These are phyloP conservation scores for Muscidifurax raptorellus DNA, from an alignment of 1,140 invertebrate genomes.

Conservation along the genomic window DNA sequence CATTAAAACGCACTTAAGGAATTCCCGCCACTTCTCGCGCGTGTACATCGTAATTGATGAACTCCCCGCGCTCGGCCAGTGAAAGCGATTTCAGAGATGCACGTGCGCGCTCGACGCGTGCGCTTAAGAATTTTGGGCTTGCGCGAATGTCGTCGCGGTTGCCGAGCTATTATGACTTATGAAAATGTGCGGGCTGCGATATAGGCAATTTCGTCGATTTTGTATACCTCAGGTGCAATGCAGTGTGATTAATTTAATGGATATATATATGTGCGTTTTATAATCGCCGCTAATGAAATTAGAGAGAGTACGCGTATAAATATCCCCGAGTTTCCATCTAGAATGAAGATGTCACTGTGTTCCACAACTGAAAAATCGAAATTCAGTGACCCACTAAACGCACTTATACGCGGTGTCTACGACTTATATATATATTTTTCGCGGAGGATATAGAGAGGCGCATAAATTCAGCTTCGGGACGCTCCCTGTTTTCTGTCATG, in stretches of 20 bases:
- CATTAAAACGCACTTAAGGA: constrained; percentile 27
- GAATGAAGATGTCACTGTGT: not conserved
- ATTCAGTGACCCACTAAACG: not conserved
- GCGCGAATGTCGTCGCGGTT: not conserved
- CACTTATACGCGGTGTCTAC: not conserved
- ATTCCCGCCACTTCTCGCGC: not conserved
- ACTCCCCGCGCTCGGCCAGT: constrained; percentile 12
- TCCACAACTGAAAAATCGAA: too few relatives aligned
- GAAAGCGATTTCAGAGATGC: constrained; percentile 25
- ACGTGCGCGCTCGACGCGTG: not conserved
- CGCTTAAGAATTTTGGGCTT: not conserved
- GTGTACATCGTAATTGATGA: constrained; percentile 31
- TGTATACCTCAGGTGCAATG: too few relatives aligned
- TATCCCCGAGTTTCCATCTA: too few relatives aligned
- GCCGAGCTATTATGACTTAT: too few relatives aligned
- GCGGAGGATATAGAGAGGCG: constrained; percentile 14
- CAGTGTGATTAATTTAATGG: too few relatives aligned
- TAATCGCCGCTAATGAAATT: too few relatives aligned
- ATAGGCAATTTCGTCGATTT: not conserved
- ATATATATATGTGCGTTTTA: too few relatives aligned
- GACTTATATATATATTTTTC: not conserved
- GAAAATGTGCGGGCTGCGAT: too few relatives aligned
- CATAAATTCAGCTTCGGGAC: constrained; percentile 42
- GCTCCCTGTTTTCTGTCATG: constrained; percentile 48
- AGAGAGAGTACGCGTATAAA: too few relatives aligned